A percentile compares a stretch with the other conserved stretches of the same genome.
These are phyloP conservation scores for Protomyctophum bolini DNA, from an alignment of 2,113 vertebrate genomes.

Conservation along the genomic window DNA sequence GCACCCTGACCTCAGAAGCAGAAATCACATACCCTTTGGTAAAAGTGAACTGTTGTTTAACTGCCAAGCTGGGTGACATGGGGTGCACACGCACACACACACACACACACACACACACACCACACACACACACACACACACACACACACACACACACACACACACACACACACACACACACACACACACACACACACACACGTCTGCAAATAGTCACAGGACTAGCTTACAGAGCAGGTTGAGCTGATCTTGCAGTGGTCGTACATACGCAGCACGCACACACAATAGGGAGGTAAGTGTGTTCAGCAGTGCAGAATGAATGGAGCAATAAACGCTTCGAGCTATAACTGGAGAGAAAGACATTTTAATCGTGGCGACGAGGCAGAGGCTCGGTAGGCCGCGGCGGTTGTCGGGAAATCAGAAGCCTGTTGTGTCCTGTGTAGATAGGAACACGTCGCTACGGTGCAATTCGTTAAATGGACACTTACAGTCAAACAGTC, in stretches of 20 bases:
- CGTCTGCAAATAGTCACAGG: conserved; percentile 8
- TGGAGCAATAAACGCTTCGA: not conserved
- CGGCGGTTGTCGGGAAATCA: not conserved
- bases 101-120: conserved; percentile 4
- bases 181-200: too few species aligned
- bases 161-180: too few species aligned
- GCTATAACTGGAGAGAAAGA: conserved; percentile 11
- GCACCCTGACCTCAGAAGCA: not conserved
- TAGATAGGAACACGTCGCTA: too few species aligned
- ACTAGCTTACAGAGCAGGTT: conserved; percentile 47
- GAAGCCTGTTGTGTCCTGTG: too few species aligned
- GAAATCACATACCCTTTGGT: not conserved
- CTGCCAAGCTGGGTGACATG: conserved; percentile 13
- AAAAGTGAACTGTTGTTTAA: conserved; percentile 22
- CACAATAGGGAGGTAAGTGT: conserved; percentile 15
- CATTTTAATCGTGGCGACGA: too few species aligned
- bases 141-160: too few species aligned
- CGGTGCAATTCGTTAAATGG: too few species aligned
- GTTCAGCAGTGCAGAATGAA: conserved; percentile 21
- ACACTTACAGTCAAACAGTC: too few species aligned
- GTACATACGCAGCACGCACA: not conserved
- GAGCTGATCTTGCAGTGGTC: conserved; percentile 15
- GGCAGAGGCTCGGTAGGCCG: conserved; percentile 19
- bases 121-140: too few species aligned
- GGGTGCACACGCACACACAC: not conserved